Conservation (phyloP, 92 coral and sea anemone genomes). For the Phenganax marumi region DNA sequence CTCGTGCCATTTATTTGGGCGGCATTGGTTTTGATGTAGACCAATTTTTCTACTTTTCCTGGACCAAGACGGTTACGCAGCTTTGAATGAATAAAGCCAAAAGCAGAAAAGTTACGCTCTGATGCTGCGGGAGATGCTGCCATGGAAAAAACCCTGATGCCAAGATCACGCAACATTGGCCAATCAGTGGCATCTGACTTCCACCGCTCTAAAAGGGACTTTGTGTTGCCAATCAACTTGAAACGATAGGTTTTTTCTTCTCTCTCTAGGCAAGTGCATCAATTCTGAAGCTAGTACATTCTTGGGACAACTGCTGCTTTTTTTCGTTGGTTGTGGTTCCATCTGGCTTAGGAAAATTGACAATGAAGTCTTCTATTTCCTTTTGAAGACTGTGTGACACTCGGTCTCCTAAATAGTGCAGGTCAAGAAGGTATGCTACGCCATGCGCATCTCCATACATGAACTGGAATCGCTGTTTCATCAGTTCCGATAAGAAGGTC, state of each 20-base stretch:
- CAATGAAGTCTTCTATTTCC: not conserved
- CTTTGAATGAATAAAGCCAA: no score
- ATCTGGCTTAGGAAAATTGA: not conserved
- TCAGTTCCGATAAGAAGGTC: not conserved
- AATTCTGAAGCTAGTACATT: no score
- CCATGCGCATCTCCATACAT: constrained; percentile 2
- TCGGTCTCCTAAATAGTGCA: not conserved
- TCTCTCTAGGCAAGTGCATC: no score
- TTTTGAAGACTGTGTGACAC: no score
- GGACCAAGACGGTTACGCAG: no score
- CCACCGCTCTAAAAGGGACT: no score
- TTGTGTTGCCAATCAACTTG: no score
- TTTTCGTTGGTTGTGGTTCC: not conserved
- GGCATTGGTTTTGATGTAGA: not conserved
- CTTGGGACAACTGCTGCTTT: no score
- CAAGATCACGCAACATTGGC: constrained; percentile 1
- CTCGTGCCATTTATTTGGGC: not conserved
- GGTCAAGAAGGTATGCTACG: not conserved
- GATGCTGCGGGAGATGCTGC: constrained; percentile 1
- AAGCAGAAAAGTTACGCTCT: no score
- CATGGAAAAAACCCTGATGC: not conserved
- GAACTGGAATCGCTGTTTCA: not conserved
- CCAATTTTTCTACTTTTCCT: no score
- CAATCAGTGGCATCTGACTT: not conserved
- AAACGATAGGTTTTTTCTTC: no score